These are phyloP conservation scores for Hafferia zeledoni DNA, from an alignment of 2,797 vertebrate genomes.

Conservation along the genomic window DNA sequence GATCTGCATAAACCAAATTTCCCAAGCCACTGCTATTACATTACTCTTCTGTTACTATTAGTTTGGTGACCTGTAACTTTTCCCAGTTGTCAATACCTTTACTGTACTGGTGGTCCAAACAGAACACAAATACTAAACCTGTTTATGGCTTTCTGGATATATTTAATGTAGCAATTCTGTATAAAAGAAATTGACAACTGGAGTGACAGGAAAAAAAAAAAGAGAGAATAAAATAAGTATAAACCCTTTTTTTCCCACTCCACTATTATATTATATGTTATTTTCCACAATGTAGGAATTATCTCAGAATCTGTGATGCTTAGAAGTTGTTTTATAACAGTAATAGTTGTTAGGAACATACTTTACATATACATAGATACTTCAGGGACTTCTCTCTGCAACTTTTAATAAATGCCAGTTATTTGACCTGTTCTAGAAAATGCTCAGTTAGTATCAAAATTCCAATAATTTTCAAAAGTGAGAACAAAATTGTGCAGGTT, in stretches of 20 bases:
- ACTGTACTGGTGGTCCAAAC: not conserved
- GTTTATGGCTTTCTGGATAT: not conserved
- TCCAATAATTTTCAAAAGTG: not conserved
- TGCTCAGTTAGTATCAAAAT: not conserved
- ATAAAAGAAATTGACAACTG: not conserved
- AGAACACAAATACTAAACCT: not conserved
- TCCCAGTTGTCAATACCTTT: not conserved
- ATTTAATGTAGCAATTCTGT: not conserved
- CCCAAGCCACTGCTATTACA: not conserved
- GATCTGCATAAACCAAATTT: not conserved
- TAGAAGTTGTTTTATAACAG: not conserved
- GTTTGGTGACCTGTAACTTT: not conserved
- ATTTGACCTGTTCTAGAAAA: not conserved
- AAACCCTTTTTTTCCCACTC: rapidly evolving
- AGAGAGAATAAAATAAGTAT: not conserved
- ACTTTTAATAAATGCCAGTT: not conserved
- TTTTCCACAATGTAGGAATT: not conserved
- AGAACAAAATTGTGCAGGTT: not conserved
- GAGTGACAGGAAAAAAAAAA: not conserved
- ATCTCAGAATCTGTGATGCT: not conserved
- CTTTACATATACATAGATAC: not conserved
- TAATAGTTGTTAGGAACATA: not conserved
- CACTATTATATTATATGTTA: not conserved
- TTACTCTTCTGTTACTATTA: not conserved
- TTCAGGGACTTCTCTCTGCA: not conserved